Percentiles rank a stretch among this genome's conserved stretches.
These are phyloP conservation scores for Gastrophysa polygoni DNA, from an alignment of 2,888 invertebrate species.

Conservation along the genomic window DNA sequence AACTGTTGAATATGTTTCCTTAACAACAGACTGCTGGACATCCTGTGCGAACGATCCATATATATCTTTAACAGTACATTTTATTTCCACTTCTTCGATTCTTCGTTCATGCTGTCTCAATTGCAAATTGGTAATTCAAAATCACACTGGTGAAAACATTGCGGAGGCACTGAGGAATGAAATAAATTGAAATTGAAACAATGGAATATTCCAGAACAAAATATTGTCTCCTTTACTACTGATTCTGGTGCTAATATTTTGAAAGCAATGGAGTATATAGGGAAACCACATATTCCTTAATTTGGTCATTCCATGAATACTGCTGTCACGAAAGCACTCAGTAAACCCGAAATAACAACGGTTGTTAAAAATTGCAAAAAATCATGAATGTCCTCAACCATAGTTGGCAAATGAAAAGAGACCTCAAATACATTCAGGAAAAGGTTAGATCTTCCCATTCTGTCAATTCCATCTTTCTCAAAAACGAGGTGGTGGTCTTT, in stretches of 20 bases:
- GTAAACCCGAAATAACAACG: background rate
- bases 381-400: background rate
- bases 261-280: background rate
- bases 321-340: background rate
- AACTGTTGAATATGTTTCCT: background rate
- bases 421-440: background rate
- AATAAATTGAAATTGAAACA: background rate
- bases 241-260: background rate
- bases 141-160: background rate
- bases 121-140: background rate
- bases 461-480: background rate
- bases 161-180: background rate
- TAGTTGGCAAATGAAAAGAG: background rate
- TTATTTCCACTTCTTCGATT: background rate
- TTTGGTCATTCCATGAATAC: background rate
- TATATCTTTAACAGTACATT: background rate
- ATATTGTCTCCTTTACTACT: background rate
- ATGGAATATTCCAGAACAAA: background rate
- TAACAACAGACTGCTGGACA: background rate
- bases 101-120: background rate
- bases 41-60: background rate
- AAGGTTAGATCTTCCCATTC: background rate
- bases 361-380: background rate
- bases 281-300: background rate
- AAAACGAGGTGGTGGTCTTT: background rate